phyloP scores from a whole-genome alignment of 2,888 invertebrate genomes.

The Crepidodera aurea region DNA sequence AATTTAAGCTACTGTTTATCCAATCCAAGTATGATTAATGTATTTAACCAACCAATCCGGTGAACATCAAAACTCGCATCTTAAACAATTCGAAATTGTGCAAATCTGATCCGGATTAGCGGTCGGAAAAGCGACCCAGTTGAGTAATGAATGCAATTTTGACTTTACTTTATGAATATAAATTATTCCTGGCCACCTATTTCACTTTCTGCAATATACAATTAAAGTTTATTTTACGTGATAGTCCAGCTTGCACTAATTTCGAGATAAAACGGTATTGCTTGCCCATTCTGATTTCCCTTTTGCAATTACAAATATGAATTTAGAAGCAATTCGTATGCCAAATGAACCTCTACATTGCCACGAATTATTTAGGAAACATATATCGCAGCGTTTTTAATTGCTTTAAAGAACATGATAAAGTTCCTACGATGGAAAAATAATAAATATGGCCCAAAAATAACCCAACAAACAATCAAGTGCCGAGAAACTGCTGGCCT shows the following conservation, averaged over 20 bases:
- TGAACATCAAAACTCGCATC: no score
- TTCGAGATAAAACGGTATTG: conserved; percentile 14
- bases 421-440: no score
- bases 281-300: conserved; percentile 14
- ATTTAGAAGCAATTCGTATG: conserved; percentile 1
- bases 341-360: not conserved
- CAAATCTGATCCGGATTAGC: conserved; percentile 15
- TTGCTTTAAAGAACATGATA: no score
- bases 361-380: no score
- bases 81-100: not conserved
- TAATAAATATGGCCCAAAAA: no score
- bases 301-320: conserved; percentile 10
- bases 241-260: not conserved
- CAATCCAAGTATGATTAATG: no score
- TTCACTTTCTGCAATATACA: conserved; percentile 16
- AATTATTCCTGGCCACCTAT: conserved; percentile 13
- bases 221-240: conserved; percentile 21
- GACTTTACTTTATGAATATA: conserved; percentile 21
- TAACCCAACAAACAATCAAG: no score
- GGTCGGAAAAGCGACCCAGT: not conserved
- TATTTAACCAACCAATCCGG: no score
- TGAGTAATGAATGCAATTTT: conserved; percentile 25
- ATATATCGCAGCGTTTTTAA: no score
- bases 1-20: no score
- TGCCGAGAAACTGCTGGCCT: no score